Evolutionary conservation across 1,140 invertebrate genomes (phyloP).

Genomic region (Drosophila kepulauana): DNA sequence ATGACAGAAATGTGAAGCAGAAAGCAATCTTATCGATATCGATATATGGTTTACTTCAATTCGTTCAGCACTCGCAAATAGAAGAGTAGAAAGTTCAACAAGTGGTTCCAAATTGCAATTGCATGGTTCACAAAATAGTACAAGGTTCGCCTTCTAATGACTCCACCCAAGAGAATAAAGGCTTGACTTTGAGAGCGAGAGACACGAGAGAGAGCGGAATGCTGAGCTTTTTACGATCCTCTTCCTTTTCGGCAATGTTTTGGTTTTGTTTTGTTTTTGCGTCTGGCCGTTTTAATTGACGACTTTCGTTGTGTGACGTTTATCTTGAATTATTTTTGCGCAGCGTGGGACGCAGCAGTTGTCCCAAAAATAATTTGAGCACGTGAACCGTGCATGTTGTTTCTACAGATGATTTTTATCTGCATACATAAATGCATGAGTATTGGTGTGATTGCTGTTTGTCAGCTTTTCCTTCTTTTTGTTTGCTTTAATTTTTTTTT

Average conservation of each 20-base stretch:
- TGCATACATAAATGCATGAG: slow-evolving; percentile 8
- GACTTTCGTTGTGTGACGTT: slow-evolving; percentile 44
- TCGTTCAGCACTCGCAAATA: background rate
- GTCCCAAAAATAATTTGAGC: slow-evolving; percentile 39
- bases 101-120: background rate
- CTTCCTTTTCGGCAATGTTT: slow-evolving; percentile 22
- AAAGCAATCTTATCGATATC: too few species aligned
- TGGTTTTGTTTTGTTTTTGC: slow-evolving; percentile 36
- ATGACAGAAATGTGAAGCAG: too few species aligned
- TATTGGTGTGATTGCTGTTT: slow-evolving; percentile 32
- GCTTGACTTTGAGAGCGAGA: background rate
- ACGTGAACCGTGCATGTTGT: slow-evolving; percentile 69
- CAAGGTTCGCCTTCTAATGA: background rate
- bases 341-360: slow-evolving; percentile 44
- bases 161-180: slow-evolving; percentile 3
- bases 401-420: slow-evolving; percentile 24
- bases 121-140: background rate
- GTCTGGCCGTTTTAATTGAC: slow-evolving; percentile 35
- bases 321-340: slow-evolving; percentile 57
- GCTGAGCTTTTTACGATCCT: slow-evolving; percentile 9
- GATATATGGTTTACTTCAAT: too few species aligned
- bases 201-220: slow-evolving; percentile 1
- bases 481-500: slow-evolving; percentile 33
- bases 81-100: background rate
- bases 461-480: slow-evolving; percentile 48